phyloP scores from a whole-genome alignment of 2,888 invertebrate species.

The Mystacides longicornis region DNA sequence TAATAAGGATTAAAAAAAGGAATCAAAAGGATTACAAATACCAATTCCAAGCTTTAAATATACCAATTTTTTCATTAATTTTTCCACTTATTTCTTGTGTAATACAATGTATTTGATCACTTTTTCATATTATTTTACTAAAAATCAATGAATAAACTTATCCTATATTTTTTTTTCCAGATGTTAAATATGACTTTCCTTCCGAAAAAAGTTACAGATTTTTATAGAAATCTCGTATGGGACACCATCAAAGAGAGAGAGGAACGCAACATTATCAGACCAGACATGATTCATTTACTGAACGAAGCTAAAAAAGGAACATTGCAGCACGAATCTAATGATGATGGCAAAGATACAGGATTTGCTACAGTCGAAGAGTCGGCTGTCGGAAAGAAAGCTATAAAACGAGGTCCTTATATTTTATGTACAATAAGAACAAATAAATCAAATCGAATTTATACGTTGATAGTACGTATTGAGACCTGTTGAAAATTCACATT shows the following conservation, averaged over 20 bases:
- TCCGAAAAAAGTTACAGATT: neutral
- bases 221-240: neutral
- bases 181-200: neutral
- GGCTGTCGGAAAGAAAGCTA: neutral
- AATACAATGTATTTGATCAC: neutral
- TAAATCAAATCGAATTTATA: too few species aligned
- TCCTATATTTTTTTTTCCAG: neutral
- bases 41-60: too few species aligned
- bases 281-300: slow-evolving; percentile 49
- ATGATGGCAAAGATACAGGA: too few species aligned
- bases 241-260: slow-evolving; percentile 31
- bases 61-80: too few species aligned
- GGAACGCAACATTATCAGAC: slow-evolving; percentile 36
- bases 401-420: neutral
- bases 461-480: too few species aligned
- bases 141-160: neutral
- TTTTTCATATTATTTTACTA: neutral
- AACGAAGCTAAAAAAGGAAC: slow-evolving; percentile 41
- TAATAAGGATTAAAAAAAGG: too few species aligned
- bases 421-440: too few species aligned
- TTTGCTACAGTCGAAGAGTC: neutral
- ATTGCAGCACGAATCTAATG: neutral
- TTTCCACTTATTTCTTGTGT: too few species aligned
- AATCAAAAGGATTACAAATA: too few species aligned
- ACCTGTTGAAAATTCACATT: too few species aligned